Conservation (phyloP, 2,113 vertebrate genomes). For the Percina caprodes region DNA sequence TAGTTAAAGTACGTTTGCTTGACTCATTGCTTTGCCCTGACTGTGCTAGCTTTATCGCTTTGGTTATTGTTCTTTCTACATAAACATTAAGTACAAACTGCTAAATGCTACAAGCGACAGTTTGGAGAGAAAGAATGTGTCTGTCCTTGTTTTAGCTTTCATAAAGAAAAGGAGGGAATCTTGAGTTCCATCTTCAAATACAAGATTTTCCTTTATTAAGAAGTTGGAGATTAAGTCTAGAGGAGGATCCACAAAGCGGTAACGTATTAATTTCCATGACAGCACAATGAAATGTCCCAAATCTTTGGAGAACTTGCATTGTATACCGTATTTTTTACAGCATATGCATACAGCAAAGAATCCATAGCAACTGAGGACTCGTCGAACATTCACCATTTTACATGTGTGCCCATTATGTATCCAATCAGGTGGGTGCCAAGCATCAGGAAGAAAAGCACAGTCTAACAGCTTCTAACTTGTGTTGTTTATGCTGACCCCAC, state of each 20-base stretch:
- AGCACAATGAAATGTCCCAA: neutral
- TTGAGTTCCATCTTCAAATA: neutral
- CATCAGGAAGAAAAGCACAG: conserved; percentile 36
- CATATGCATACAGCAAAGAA: conserved; percentile 2
- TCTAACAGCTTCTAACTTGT: conserved; percentile 37
- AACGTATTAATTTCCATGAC: conserved; percentile 8
- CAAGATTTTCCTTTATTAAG: neutral
- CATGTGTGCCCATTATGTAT: conserved; percentile 4
- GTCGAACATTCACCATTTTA: neutral
- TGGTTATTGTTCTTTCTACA: neutral
- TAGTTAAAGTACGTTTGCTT: conserved; percentile 2
- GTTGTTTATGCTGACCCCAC: conserved; percentile 58
- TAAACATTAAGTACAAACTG: conserved; percentile 2
- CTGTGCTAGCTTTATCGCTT: conserved; percentile 11
- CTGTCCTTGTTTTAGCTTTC: neutral
- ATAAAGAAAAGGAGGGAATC: neutral
- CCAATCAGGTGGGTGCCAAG: conserved; percentile 33
- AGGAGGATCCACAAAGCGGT: neutral
- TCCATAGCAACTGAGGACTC: neutral
- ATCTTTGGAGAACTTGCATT: neutral
- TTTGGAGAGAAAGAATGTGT: neutral
- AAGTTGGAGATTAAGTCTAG: neutral
- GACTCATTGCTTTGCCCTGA: neutral
- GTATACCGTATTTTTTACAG: neutral
- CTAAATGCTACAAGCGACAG: neutral